These are phyloP conservation scores for Netelia fuscicornis DNA, from an alignment of 2,888 invertebrate genomes.

Conservation along the genomic window DNA sequence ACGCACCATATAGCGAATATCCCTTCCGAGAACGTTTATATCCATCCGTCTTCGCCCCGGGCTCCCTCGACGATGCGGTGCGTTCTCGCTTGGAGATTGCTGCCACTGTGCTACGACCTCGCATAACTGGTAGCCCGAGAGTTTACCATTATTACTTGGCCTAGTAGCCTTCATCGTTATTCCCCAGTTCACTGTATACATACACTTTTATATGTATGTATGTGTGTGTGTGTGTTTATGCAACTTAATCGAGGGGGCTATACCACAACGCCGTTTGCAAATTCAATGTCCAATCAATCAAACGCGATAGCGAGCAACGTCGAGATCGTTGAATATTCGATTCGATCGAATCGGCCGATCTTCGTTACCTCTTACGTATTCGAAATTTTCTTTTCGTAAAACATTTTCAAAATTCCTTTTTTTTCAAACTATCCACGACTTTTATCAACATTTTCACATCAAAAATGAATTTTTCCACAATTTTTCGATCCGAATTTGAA, in stretches of 20 bases:
- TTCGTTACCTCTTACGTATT: background rate
- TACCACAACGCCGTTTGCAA: conserved; percentile 12
- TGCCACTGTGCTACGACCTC: conserved; percentile 8
- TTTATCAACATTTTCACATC: background rate
- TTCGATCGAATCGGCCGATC: background rate
- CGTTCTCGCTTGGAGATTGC: background rate
- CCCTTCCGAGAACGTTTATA: conserved; percentile 19
- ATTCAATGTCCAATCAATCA: conserved; percentile 47
- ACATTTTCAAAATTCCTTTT: background rate
- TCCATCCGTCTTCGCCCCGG: conserved; percentile 41
- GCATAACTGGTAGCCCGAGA: conserved; percentile 37
- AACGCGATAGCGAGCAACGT: background rate
- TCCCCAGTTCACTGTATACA: conserved; percentile 27
- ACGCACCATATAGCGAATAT: background rate
- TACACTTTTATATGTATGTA: background rate
- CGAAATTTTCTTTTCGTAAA: background rate
- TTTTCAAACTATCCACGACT: background rate
- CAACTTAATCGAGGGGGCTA: conserved; percentile 44
- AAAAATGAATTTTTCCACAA: background rate
- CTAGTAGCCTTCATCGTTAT: conserved; percentile 48
- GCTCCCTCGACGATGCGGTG: background rate
- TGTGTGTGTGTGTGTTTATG: conserved; percentile 8
- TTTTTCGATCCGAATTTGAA: background rate
- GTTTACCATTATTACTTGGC: conserved; percentile 57
- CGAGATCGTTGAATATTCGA: conserved; percentile 1